Percentiles rank a stretch among this genome's conserved stretches.
phyloP scores from a whole-genome alignment of 2,797 vertebrate species.

The Calcarius lapponicus region DNA sequence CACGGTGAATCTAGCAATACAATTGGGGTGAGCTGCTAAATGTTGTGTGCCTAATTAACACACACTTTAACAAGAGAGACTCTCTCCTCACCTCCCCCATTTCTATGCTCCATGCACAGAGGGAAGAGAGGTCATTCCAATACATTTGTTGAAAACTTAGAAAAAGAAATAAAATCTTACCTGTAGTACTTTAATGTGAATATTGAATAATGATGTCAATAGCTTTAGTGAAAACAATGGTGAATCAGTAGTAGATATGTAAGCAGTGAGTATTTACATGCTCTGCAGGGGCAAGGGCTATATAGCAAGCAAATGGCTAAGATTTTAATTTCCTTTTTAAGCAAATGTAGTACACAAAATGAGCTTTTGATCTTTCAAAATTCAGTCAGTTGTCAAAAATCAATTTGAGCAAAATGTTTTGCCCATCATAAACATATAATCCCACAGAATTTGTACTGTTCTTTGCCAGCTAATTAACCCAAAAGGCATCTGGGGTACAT shows the following conservation, averaged over 20 bases:
- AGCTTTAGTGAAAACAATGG: not conserved
- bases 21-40: not conserved
- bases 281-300: not conserved
- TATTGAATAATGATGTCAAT: not conserved
- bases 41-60: not conserved
- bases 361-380: not conserved
- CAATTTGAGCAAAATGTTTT: not conserved
- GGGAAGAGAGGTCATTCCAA: not conserved
- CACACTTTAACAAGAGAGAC: not conserved
- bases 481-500: not conserved
- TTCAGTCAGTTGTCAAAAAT: not conserved
- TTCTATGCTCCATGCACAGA: not conserved
- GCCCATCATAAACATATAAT: not conserved
- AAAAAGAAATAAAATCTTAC: not conserved
- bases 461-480: slow-evolving; percentile 3
- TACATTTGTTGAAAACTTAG: not conserved
- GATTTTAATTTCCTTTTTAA: not conserved
- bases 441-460: not conserved
- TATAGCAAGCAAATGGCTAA: not conserved
- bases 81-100: not conserved
- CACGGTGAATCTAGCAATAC: not conserved
- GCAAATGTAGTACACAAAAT: not conserved
- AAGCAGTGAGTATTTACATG: not conserved
- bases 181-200: not conserved
- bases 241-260: not conserved